Conservation (phyloP, 2,888 invertebrate species). For the Tipula confusa region DNA sequence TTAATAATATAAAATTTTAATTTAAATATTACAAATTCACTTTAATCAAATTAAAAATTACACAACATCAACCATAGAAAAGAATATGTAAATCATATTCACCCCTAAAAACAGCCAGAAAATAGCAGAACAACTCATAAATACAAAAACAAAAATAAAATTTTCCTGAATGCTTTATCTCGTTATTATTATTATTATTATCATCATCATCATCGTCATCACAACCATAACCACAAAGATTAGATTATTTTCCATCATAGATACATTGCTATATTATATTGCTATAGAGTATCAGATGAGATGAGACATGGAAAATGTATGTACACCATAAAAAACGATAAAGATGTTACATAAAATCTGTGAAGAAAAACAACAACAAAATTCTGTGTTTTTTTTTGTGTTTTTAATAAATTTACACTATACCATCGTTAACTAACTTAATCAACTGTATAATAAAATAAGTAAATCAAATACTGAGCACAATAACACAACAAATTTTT, state of each 20-base stretch:
- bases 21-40: background rate
- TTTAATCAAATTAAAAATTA: conserved; percentile 9
- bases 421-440: conserved; percentile 25
- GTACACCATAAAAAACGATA: background rate
- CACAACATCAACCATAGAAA: background rate
- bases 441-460: conserved; percentile 16
- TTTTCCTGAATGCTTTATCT: background rate
- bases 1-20: background rate
- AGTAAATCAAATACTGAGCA: background rate
- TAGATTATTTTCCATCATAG: conserved; percentile 15
- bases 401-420: conserved; percentile 25
- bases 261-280: too few relatives aligned
- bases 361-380: background rate
- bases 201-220: background rate
- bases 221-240: background rate
- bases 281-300: background rate
- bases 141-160: background rate
- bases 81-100: conserved; percentile 25
- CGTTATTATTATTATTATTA: conserved; percentile 13
- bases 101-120: background rate
- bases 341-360: background rate
- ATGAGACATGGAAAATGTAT: background rate
- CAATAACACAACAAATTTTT: background rate
- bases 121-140: background rate
- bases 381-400: background rate